These are phyloP conservation scores for Trachelipus rathkii DNA, from an alignment of 1,140 invertebrate genomes.

Conservation along the genomic window DNA sequence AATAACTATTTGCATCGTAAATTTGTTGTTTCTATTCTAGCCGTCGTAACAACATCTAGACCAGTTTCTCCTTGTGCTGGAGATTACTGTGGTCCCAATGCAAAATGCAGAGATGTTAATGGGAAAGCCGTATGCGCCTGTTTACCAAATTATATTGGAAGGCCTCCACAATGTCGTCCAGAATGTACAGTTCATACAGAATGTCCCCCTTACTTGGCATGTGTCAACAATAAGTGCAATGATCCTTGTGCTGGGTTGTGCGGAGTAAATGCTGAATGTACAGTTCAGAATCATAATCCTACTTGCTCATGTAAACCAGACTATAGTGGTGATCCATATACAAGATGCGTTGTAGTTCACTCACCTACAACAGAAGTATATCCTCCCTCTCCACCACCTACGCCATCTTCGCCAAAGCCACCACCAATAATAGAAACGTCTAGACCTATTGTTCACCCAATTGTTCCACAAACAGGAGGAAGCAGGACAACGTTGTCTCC, in stretches of 20 bases:
- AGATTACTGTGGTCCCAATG: conserved; percentile 63
- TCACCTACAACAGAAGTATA: conserved; percentile 3
- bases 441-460: neutral
- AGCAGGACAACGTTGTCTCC: conserved; percentile 8
- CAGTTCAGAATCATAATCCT: conserved; percentile 46
- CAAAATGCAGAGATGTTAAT: conserved; percentile 53
- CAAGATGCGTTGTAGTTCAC: conserved; percentile 54
- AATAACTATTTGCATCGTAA: too few species aligned
- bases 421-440: neutral
- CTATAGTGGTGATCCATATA: conserved; percentile 61
- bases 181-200: conserved; percentile 74
- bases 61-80: conserved; percentile 60
- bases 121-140: conserved; percentile 65
- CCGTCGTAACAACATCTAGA: neutral
- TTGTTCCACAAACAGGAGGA: neutral
- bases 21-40: neutral
- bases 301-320: conserved; percentile 52
- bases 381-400: conserved; percentile 20
- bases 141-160: conserved; percentile 51
- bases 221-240: conserved; percentile 74
- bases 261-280: conserved; percentile 38
- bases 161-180: conserved; percentile 62
- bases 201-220: conserved; percentile 65
- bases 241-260: conserved; percentile 58
- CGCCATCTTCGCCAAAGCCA: neutral